Evolutionary conservation across 2,888 invertebrate species (phyloP).

Genomic region (Agelastica alni): DNA sequence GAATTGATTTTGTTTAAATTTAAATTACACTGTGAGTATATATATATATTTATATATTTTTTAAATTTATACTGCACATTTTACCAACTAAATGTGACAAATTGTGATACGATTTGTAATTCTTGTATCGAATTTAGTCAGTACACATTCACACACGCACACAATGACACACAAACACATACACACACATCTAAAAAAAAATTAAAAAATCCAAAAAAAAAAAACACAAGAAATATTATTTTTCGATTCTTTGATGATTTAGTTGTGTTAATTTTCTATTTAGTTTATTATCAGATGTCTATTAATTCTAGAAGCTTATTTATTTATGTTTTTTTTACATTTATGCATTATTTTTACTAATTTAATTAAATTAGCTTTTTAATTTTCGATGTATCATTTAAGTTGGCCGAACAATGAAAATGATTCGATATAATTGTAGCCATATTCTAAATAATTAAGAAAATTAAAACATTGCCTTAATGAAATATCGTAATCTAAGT

Average conservation of each 20-base stretch:
- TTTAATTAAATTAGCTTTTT: constrained; percentile 25
- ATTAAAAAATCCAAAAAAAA: constrained; percentile 25
- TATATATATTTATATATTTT: not conserved
- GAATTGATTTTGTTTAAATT: too few relatives aligned
- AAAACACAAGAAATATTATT: constrained; percentile 21
- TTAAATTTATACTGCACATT: too few relatives aligned
- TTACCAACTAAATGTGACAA: too few relatives aligned
- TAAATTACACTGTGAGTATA: not conserved
- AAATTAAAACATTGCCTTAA: constrained; percentile 34
- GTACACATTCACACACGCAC: constrained; percentile 28
- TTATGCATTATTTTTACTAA: constrained; percentile 15
- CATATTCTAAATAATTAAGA: constrained; percentile 38
- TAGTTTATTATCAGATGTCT: constrained; percentile 15
- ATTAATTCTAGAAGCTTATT: constrained; percentile 26
- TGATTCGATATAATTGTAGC: constrained; percentile 25
- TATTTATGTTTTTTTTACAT: constrained; percentile 24
- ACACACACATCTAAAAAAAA: constrained; percentile 26
- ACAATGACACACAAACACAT: too few relatives aligned
- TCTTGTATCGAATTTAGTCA: too few relatives aligned
- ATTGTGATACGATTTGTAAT: too few relatives aligned
- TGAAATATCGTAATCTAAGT: constrained; percentile 31
- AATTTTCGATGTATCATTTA: constrained; percentile 13
- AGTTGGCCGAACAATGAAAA: constrained; percentile 26
- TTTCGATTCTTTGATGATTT: constrained; percentile 24
- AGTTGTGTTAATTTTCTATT: constrained; percentile 18